Evolutionary conservation across 2,888 invertebrate genomes (phyloP).

Genomic region (Melieria omissa): DNA sequence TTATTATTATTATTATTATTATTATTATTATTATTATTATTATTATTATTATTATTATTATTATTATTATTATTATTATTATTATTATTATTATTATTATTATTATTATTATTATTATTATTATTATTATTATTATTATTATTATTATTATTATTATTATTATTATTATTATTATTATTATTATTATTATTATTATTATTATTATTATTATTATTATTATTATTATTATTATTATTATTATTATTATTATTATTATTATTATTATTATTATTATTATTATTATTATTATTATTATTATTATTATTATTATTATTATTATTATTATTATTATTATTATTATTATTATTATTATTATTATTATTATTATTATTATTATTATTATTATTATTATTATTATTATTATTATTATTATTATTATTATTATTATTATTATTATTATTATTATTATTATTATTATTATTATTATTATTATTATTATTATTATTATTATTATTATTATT

Average conservation of each 20-base stretch:
- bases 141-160: conserved; percentile 4
- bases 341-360: conserved; percentile 4
- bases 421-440: conserved; percentile 4
- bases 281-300: conserved; percentile 4
- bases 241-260: conserved; percentile 4
- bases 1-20: conserved; percentile 4
- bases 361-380: conserved; percentile 4
- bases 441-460: conserved; percentile 4
- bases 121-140: conserved; percentile 4
- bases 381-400: conserved; percentile 1
- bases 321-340: conserved; percentile 4
- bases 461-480: conserved; percentile 4
- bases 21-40: conserved; percentile 4
- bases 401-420: conserved; percentile 4
- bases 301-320: conserved; percentile 4
- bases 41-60: conserved; percentile 4
- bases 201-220: conserved; percentile 4
- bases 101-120: conserved; percentile 4
- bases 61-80: conserved; percentile 4
- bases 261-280: conserved; percentile 4
- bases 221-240: conserved; percentile 4
- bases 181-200: conserved; percentile 4
- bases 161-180: conserved; percentile 4
- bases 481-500: conserved; percentile 4
- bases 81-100: conserved; percentile 4